These are phyloP conservation scores for Apodemus agrarius DNA, from an alignment of 2,797 vertebrate genomes.

Conservation along the genomic window DNA sequence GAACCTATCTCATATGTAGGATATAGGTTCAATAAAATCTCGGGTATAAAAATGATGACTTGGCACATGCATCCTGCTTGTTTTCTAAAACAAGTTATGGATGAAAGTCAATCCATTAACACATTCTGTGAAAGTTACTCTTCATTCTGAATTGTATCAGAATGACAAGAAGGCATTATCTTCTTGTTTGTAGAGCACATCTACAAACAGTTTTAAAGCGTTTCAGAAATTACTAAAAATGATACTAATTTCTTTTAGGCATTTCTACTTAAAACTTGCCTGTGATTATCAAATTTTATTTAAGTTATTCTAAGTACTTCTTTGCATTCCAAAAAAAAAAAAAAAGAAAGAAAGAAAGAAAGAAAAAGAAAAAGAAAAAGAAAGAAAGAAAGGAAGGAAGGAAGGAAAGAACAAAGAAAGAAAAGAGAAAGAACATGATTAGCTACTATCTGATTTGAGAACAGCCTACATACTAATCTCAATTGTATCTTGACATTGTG, in stretches of 20 bases:
- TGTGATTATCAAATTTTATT: constrained; percentile 45
- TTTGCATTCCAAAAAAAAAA: background rate
- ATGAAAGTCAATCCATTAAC: constrained; percentile 35
- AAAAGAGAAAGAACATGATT: background rate
- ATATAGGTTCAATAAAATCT: background rate
- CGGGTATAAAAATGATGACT: background rate
- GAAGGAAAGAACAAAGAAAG: background rate
- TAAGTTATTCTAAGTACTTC: constrained; percentile 34
- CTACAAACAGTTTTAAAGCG: constrained; percentile 16
- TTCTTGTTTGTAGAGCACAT: too few species aligned
- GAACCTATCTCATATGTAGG: background rate
- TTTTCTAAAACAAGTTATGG: background rate
- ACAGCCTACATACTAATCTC: constrained; percentile 44
- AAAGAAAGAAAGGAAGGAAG: background rate
- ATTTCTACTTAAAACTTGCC: constrained; percentile 29
- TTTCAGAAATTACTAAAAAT: constrained; percentile 36
- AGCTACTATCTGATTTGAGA: constrained; percentile 35
- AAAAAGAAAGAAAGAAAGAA: too few species aligned
- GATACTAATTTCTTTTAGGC: constrained; percentile 51
- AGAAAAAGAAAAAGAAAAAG: background rate
- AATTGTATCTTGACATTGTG: background rate
- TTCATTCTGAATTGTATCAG: constrained; percentile 36
- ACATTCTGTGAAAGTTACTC: background rate
- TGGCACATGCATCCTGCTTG: background rate
- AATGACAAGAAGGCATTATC: background rate